A percentile compares a stretch with the other conserved stretches of the same genome.
Conservation (phyloP, 2,888 invertebrate species). For the Acrobasis suavella region DNA sequence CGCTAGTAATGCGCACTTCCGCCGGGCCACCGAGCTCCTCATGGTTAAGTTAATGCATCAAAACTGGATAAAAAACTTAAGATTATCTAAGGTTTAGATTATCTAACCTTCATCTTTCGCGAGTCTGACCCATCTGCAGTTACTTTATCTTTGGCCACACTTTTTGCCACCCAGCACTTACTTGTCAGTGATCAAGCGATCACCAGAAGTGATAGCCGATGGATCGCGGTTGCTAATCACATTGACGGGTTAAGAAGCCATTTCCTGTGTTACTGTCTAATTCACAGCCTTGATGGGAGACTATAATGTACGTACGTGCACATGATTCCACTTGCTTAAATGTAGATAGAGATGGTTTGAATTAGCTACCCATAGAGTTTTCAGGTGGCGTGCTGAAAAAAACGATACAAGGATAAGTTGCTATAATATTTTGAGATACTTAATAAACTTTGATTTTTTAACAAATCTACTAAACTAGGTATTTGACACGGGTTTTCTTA, state of each 20-base stretch:
- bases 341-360: background rate
- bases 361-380: no score
- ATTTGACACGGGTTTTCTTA: no score
- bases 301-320: conserved; percentile 39
- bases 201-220: conserved; percentile 66
- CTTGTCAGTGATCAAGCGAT: conserved; percentile 65
- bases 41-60: no score
- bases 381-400: no score
- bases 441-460: no score
- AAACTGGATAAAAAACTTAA: no score
- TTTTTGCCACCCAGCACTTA: conserved; percentile 58
- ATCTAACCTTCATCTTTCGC: background rate
- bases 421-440: no score
- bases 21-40: no score
- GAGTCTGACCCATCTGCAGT: conserved; percentile 16
- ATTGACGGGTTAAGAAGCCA: conserved; percentile 79
- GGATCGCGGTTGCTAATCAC: conserved; percentile 75
- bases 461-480: no score
- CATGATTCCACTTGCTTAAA: conserved; percentile 32
- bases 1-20: no score
- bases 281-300: conserved; percentile 72
- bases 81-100: no score
- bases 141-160: conserved; percentile 49
- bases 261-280: conserved; percentile 79
- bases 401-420: no score